These are phyloP conservation scores for Drosophila biarmipes DNA, from an alignment of 1,140 invertebrate genomes.

Conservation along the genomic window DNA sequence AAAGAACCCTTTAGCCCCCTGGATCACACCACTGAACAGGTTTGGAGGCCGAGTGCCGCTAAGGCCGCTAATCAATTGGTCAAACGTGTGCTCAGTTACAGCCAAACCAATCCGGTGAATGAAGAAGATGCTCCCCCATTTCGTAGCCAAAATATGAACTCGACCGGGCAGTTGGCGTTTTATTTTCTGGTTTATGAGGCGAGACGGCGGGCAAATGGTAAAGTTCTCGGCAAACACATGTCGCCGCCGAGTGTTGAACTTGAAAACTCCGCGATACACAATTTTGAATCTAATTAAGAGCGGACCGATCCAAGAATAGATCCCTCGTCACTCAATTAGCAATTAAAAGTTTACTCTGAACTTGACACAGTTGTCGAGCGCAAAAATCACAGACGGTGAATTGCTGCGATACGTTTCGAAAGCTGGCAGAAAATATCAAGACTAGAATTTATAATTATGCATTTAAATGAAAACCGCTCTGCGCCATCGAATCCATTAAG, in stretches of 20 bases:
- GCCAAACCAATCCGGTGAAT: slow-evolving; percentile 15
- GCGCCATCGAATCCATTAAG: slow-evolving; percentile 36
- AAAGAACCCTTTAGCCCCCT: neutral
- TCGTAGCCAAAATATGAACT: slow-evolving; percentile 1
- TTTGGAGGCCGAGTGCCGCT: slow-evolving; percentile 34
- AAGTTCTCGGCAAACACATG: slow-evolving; percentile 53
- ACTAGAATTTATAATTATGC: slow-evolving; percentile 59
- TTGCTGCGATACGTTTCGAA: slow-evolving; percentile 26
- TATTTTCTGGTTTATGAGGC: slow-evolving; percentile 54
- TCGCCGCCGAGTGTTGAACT: slow-evolving; percentile 52
- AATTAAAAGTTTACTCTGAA: slow-evolving; percentile 64
- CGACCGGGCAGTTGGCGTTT: slow-evolving; percentile 8
- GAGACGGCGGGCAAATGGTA: slow-evolving; percentile 49
- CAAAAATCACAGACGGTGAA: slow-evolving; percentile 25
- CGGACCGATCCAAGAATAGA: slow-evolving; percentile 59
- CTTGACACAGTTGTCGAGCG: slow-evolving; percentile 66
- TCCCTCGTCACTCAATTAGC: slow-evolving; percentile 48
- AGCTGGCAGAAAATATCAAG: slow-evolving; percentile 35
- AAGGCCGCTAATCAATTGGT: slow-evolving; percentile 62
- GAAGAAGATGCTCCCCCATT: slow-evolving; percentile 21
- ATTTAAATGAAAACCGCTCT: slow-evolving; percentile 50
- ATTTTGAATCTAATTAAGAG: slow-evolving; percentile 50
- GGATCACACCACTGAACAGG: neutral
- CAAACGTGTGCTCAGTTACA: slow-evolving; percentile 54
- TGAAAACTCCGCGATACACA: slow-evolving; percentile 54